Base-by-base conservation (phyloP, 2,797 vertebrate species). In the Antennarius maculatus region DNA sequence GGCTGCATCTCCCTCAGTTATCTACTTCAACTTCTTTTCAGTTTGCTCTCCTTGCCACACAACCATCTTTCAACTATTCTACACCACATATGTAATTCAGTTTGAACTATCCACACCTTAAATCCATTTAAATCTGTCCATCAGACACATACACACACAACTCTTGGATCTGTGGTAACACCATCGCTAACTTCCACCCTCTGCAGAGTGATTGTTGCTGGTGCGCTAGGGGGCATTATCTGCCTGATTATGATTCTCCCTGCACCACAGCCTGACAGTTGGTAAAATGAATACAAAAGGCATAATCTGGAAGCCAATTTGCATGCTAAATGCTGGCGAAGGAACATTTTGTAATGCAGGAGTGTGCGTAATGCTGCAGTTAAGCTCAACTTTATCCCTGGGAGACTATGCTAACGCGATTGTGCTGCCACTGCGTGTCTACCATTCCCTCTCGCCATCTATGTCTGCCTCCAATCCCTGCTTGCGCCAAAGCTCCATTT, bases 241-340 rank as follows among this genome's bases (percentile, higher is more conserved):
- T 80, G 83, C 79, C 88, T 88, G 81, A 90, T 91, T 92, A 91
- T 89, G 81, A 92, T 92, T 92, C 90, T 79, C 54, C 53, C 65
- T 57, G 76, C 59, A 61, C 88, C 82, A 86, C 82, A 83, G 84
- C 76, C 85, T 89, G 90, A 92, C 91, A 91, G 87, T 89, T 89
- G 86, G 88, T 81, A 85, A 91, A 91, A 93, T 90, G 84, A 91
- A 92, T 91, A 89, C 91, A 92, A 93, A 92, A 89, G 85, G 88
- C 86, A 89, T 90, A 91, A 92, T 93, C 91, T 91, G 81, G 86
- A 74, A 89, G 86, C 78, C 91, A 91, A 92, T 93, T 92, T 94
- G 90, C 93, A 93, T 92, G 89, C 89, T 92, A 92, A 93, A 92
- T 86, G 84, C 89, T 88, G 85, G 86, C 71, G 84, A 89, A 91